A percentile compares a stretch with the other conserved stretches of the same genome.
Conservation (phyloP, 2,113 vertebrate genomes). For the Vicugna pacos region DNA sequence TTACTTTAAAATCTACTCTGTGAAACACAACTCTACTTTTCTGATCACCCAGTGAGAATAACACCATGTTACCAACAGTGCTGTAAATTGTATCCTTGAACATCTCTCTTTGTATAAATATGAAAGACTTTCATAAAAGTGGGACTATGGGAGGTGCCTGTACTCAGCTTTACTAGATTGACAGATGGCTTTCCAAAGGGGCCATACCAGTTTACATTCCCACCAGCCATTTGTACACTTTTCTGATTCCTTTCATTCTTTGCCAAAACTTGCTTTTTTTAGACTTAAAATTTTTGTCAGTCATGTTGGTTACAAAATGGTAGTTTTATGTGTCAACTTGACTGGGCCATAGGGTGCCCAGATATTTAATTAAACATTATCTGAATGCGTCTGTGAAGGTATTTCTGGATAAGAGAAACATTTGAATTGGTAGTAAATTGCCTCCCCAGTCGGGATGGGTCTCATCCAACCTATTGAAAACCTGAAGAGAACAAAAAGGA, state of each 20-base stretch:
- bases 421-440: not conserved
- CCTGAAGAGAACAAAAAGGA: not conserved
- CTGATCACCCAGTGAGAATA: not conserved
- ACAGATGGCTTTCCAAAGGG: not conserved
- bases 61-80: not conserved
- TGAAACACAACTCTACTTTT: not conserved
- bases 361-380: not conserved
- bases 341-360: not conserved
- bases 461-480: not conserved
- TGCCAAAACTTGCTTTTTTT: not conserved
- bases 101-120: not conserved
- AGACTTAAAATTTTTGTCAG: not conserved
- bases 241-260: not conserved
- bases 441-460: not conserved
- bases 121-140: not conserved
- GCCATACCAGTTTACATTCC: not conserved
- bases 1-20: not conserved
- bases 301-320: not conserved
- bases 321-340: not conserved
- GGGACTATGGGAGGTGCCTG: not conserved
- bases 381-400: not conserved
- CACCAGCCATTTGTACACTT: not conserved
- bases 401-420: not conserved
- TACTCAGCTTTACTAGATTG: not conserved
- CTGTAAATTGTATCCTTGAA: not conserved